Evolutionary conservation across 2,888 invertebrate species (phyloP), one percentile per base, ranked within the genome.

Genomic region (Drosophila flavopinicola): DNA sequence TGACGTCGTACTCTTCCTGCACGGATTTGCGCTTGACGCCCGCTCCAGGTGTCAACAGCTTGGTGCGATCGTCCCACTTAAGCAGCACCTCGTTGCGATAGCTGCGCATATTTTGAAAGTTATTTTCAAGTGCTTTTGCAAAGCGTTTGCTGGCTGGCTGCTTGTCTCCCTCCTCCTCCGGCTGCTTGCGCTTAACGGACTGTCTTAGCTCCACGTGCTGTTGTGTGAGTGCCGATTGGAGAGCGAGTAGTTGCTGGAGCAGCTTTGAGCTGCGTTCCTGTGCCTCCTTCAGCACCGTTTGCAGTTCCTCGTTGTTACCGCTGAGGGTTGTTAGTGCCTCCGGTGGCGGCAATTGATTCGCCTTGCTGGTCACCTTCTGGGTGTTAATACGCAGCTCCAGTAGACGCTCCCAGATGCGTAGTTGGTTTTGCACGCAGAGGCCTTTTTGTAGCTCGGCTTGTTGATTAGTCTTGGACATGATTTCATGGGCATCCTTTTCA

Each of bases 41-140:
- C 45, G 92, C 93, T 78, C 92, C 94, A 68, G 94, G 92, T 9
- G 94, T 92, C 0, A 95, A 92, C 27, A 96, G 91, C 72, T 95
- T 93, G 0, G 98, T 98, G 91, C 97, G 97, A 66, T 98, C 97
- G 91, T 98, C 96, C 99, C 99, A 99, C 90, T 98, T 98, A 78
- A 97, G 95, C 63, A 99, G 95, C 6, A 96, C 95, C 0, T 93
- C 91, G 88, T 98, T 94, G 88, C 98, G 94, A 85, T 95, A 96
- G 6, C 92, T 87, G 71, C 91, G 93, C 70, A 95, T 96, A 2
- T 91, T 90, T 73, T 93, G 91, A 84, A 95, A 94, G 35, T 92
- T 91, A 6, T 91, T 91, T 6, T 92, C 87, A 27, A 96, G 90
- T 0, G 39, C 44, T 11, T 17, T 89, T 75, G 94, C 93, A 58